Base-by-base conservation (phyloP, 2,797 vertebrate genomes). In the Antrozous pallidus region DNA sequence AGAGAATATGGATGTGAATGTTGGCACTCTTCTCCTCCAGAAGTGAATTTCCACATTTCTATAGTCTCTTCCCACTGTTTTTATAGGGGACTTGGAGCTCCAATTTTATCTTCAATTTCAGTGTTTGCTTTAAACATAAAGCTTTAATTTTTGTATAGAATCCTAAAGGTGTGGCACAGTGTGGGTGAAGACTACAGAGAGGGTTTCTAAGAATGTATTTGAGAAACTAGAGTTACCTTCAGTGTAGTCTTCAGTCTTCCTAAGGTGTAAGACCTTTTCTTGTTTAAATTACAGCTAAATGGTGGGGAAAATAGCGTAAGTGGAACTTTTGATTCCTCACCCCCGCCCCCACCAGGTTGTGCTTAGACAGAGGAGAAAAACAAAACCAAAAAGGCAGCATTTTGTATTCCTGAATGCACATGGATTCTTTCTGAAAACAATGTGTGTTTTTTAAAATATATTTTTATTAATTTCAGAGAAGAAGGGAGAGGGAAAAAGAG, bases 221-320 rank as follows among this genome's bases (percentile, higher is more conserved):
- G 69, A 88, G 49, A 85, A 67, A 58, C 16, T 85, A 80, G 33
- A 73, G 8, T 49, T 36, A 65, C 71, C 28, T 90, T 93, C 28
- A 42, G 38, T 84, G 74, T 88, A 90, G 12, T 63, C 20, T 91
- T 47, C 28, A 79, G 8, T 31, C 51, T 83, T 91, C 54, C 40
- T 51, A 77, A 69, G 33, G 49, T 80, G 20, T 36, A 87, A 90
- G 45, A n/a, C n/a, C 26, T 88, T 81, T 93, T 84, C 49, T 26
- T 67, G 16, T 56, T 93, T 92, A 84, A 90, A 92, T 74, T 58
- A 75, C 24, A 94, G 11, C 69, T 80, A 40, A 74, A 73, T 89
- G 8, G 58, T 56, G n/a, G 20, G 22, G 16, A 7, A 49, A 61
- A 58, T 36, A 36, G 5, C 28, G 17, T 42, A 73, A 65, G 6